Percentiles rank a stretch among this genome's conserved stretches.
Conservation (phyloP, 2,888 invertebrate species). For the Synergus gifuensis region DNA sequence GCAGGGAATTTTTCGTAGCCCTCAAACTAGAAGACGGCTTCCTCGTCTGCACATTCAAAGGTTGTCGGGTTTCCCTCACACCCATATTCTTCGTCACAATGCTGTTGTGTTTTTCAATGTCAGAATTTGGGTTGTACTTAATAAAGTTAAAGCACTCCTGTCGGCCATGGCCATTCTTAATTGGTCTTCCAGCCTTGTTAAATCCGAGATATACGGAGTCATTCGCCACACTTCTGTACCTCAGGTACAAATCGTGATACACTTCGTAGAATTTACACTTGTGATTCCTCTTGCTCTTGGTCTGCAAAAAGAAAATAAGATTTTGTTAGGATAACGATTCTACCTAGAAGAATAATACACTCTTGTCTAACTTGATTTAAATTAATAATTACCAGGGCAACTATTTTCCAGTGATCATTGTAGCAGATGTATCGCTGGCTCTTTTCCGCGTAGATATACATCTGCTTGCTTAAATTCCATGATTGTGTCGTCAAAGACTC, state of each 20-base stretch:
- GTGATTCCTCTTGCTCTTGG: constrained; percentile 81
- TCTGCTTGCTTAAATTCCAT: constrained; percentile 80
- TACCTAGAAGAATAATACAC: too few species aligned
- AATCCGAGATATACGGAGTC: constrained; percentile 82
- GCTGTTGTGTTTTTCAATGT: constrained; percentile 82
- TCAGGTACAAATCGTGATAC: constrained; percentile 82
- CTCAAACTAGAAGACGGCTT: constrained; percentile 73
- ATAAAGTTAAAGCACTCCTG: constrained; percentile 83
- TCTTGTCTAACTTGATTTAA: too few species aligned
- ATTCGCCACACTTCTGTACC: constrained; percentile 82
- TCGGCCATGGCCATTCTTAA: constrained; percentile 76
- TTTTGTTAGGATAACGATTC: background rate
- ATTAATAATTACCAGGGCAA: constrained; percentile 82
- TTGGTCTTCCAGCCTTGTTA: constrained; percentile 81
- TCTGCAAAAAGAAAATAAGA: constrained; percentile 74
- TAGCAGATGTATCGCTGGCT: constrained; percentile 88
- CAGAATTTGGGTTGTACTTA: constrained; percentile 82
- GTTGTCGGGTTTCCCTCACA: constrained; percentile 64
- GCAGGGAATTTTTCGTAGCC: constrained; percentile 65
- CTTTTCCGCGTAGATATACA: constrained; percentile 85
- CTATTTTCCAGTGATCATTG: constrained; percentile 85
- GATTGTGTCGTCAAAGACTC: constrained; percentile 85
- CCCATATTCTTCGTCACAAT: constrained; percentile 79
- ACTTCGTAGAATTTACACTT: constrained; percentile 84
- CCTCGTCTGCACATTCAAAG: constrained; percentile 75